Evolutionary conservation across 2,797 vertebrate species (phyloP), one percentile per base, ranked within the genome.

Genomic region (Esox lucius): DNA sequence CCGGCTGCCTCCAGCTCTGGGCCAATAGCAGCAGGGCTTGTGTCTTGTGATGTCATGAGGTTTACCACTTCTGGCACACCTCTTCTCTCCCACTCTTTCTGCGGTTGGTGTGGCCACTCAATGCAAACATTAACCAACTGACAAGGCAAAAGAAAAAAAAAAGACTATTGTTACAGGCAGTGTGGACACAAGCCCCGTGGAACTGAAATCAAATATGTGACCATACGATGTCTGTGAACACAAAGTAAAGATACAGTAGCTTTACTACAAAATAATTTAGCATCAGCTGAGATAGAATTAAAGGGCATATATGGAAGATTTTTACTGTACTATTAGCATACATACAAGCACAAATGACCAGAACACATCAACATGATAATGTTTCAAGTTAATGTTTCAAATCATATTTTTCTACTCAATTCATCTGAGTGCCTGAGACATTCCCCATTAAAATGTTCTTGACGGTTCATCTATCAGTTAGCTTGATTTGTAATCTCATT

Each of bases 41-140:
- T n/a, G 49, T 53, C 49, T 35, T 76, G 86, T 93, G 91, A 93
- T 91, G 92, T 93, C 91, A 91, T 91, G 91, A 88, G 88, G 91
- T 93, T 93, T 93, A 94, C 92, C 92, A 24, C 92, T 75, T 78
- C 72, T 86, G 90, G 90, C 91, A 90, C 92, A 91, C 86, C 90
- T 92, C 90, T 90, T 70, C 83, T 88, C 92, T 91, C 93, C 93
- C 94, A 94, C 93, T 91, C 93, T 93, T 95, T 91, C 93, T 94
- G 93, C 93, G 93, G 92, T 90, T 87, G 84, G 76, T 85, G 87
- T 80, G 85, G 87, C 80, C 81, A 85, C 81, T 87, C 81, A 90
- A 89, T 84, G 83, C 85, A 87, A 88, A 89, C 82, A 87, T 80
- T 78, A 72, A 80, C 24, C 70, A 82, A 62, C 26, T 76, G 70